These are phyloP conservation scores for Acanthosepion esculentum DNA, from an alignment of 2,888 invertebrate species.

Conservation along the genomic window DNA sequence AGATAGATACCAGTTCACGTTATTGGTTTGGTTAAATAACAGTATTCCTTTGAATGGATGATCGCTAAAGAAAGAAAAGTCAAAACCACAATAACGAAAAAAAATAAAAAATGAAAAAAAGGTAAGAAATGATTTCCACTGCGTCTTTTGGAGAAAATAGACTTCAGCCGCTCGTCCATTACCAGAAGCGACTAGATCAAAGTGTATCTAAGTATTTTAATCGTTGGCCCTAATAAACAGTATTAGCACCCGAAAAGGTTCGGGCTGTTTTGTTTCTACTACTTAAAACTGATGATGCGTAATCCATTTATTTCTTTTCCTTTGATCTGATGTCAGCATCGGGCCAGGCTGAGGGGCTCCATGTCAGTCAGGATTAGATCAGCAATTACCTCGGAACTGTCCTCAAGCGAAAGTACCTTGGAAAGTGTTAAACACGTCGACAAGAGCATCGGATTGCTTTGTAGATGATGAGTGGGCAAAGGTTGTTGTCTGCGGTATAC, in stretches of 20 bases:
- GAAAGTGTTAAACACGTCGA: not conserved
- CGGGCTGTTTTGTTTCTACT: not conserved
- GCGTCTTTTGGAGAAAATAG: not conserved
- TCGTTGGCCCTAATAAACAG: not conserved
- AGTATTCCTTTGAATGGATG: not conserved
- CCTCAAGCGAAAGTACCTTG: not conserved
- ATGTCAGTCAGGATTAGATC: not conserved
- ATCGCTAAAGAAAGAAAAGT: not conserved
- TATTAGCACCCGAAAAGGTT: not conserved
- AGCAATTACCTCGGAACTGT: not conserved
- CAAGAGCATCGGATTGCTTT: not conserved
- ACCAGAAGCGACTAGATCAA: not conserved
- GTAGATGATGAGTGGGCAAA: not conserved
- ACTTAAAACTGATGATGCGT: not conserved
- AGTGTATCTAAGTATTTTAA: not conserved
- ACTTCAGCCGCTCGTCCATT: not conserved
- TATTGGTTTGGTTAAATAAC: not conserved
- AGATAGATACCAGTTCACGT: not conserved
- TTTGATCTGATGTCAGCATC: not conserved
- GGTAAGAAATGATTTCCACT: not conserved
- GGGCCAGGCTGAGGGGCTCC: not conserved
- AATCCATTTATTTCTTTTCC: not conserved
- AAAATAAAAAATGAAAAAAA: not conserved
- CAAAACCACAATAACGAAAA: not conserved
- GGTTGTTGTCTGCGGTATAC: not conserved